Percentiles rank a stretch among this genome's conserved stretches.
Evolutionary conservation across 2,888 invertebrate species (phyloP).

Genomic region (Yponomeuta malinellus): DNA sequence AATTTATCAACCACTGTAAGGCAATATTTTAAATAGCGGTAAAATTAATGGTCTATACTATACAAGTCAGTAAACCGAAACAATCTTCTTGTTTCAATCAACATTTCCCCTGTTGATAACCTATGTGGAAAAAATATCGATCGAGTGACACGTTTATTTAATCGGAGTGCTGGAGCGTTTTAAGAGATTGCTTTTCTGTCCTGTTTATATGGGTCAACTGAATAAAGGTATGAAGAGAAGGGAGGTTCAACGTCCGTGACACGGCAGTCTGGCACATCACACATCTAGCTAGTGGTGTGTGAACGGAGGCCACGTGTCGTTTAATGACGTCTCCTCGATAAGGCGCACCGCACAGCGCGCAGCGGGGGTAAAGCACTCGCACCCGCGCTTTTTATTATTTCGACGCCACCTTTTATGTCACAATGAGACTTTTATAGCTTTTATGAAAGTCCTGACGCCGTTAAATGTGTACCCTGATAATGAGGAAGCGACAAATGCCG

Average conservation of each 20-base stretch:
- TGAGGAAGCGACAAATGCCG: slow-evolving; percentile 40
- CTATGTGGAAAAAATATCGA: slow-evolving; percentile 3
- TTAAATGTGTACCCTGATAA: slow-evolving; percentile 42
- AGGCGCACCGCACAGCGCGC: slow-evolving; percentile 29
- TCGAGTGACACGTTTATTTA: neutral
- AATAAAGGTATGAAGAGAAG: slow-evolving; percentile 6
- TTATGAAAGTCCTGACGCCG: slow-evolving; percentile 65
- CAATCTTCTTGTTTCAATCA: neutral
- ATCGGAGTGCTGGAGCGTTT: slow-evolving; percentile 7
- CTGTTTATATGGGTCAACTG: slow-evolving; percentile 10
- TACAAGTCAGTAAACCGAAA: neutral
- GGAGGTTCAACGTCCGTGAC: slow-evolving; percentile 10
- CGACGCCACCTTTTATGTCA: slow-evolving; percentile 63
- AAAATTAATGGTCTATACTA: no score
- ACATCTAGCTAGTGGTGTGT: slow-evolving; percentile 11
- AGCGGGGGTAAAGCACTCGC: slow-evolving; percentile 33
- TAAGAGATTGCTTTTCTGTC: slow-evolving; percentile 12
- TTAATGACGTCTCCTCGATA: slow-evolving; percentile 40
- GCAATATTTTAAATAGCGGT: no score
- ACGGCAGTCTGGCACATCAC: neutral
- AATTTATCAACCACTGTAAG: no score
- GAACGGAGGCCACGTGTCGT: slow-evolving; percentile 34
- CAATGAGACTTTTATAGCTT: slow-evolving; percentile 63
- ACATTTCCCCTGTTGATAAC: neutral
- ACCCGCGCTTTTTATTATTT: slow-evolving; percentile 57